Percentiles rank a stretch among this genome's conserved stretches.
Evolutionary conservation across 92 coral and sea anemone species (phyloP).

Genomic region (Porites cylindrica): DNA sequence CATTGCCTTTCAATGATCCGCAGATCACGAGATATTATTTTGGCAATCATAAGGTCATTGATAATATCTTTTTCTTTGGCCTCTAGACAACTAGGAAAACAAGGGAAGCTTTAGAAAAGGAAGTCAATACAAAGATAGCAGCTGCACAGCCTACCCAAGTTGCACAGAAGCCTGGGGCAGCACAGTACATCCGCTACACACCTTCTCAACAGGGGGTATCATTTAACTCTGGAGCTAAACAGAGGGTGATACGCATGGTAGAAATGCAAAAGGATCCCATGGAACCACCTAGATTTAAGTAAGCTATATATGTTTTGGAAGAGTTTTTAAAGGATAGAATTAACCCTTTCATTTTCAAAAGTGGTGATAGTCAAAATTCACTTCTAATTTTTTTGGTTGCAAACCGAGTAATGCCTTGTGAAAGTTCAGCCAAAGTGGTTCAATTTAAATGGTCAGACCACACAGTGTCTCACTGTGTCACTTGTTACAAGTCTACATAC

Average conservation of each 20-base stretch:
- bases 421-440: no score
- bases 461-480: no score
- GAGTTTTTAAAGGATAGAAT: no score
- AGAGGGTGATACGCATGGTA: conserved; percentile 96
- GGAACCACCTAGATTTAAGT: conserved; percentile 99
- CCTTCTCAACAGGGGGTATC: conserved; percentile 98
- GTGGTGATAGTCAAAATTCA: no score
- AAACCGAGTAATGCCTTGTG: no score
- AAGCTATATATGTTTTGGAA: conserved; percentile 1
- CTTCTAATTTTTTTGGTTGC: no score
- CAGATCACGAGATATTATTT: no score
- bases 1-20: no score
- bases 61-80: background rate
- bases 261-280: conserved; percentile 99
- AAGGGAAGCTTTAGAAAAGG: conserved; percentile 95
- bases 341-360: no score
- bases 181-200: conserved; percentile 97
- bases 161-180: conserved; percentile 91
- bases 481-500: no score
- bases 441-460: no score
- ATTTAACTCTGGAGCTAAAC: conserved; percentile 98
- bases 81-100: conserved; percentile 86
- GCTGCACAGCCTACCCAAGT: conserved; percentile 99
- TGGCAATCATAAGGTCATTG: no score
- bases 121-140: conserved; percentile 88